Base-by-base conservation (phyloP, 64 coral and sea anemone genomes). In the Stylophora pistillata region DNA sequence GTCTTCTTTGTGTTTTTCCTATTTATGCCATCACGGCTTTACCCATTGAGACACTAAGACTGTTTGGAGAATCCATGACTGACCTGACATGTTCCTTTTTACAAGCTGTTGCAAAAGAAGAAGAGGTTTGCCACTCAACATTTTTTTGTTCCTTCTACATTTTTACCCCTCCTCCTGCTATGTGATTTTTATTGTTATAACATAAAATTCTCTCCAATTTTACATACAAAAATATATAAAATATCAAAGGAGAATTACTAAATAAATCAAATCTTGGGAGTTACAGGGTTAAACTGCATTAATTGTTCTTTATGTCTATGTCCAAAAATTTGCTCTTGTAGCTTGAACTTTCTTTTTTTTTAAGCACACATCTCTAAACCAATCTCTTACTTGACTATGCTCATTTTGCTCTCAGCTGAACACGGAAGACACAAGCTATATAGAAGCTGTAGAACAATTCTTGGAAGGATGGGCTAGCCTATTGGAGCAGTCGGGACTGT, bases 381-480 rank as follows among this genome's bases (percentile, higher is more conserved):
- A 68, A 37, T 76, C 59, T 31, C 29, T 52, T 7, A 68, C 30
- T 26, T 27, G 5, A 1, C 64, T 14, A 13, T 56, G 11, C 21
- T 15, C 74, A 18, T 47, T 76, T 37, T 31, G 23, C 13, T 85
- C 79, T 31, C 77, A 98, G 96, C 68, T 92, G 11, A 93, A 98
- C 66, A 85, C 89, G n/a, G 96, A 98, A 82, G 96, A 98, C 87
- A 98, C 96, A 89, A 95, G 86, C 34, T 95, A 87, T 85, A 98
- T 98, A 90, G 96, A 98, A 87, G 96, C 96, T 52, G 93, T 98
- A 26, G 96, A 98, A 56, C 96, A 98, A 65, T 89, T 98, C 68
- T 60, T 98, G 31, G 93, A 95, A 15, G 93, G 89, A 20, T 98
- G 96, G 96, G 88, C 88, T 31, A 88, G 82, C 58, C 59, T 98